Evolutionary conservation across 2,113 vertebrate species (phyloP).

Genomic region (Poecile atricapillus): DNA sequence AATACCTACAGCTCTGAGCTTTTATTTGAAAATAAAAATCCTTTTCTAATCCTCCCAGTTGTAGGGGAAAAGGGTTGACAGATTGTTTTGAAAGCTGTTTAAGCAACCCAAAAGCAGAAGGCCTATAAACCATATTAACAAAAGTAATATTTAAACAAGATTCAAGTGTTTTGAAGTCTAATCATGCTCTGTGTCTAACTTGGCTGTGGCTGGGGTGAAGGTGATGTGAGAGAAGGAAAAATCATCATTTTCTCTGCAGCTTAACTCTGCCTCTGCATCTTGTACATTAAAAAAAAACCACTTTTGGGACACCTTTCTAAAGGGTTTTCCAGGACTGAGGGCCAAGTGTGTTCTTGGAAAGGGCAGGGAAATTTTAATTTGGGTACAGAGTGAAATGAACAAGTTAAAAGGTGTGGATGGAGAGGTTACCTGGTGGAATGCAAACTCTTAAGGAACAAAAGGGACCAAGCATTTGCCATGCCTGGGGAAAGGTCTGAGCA

Average conservation of each 20-base stretch:
- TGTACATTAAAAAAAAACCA: background rate
- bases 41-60: background rate
- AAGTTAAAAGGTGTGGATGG: background rate
- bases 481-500: background rate
- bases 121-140: background rate
- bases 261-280: background rate
- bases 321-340: background rate
- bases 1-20: background rate
- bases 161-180: background rate
- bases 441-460: background rate
- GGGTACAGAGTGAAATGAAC: background rate
- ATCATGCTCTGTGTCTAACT: background rate
- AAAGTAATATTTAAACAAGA: background rate
- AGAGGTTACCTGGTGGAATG: background rate
- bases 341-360: rapidly evolving
- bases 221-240: background rate
- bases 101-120: background rate
- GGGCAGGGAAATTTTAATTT: background rate
- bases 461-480: background rate
- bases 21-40: background rate
- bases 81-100: background rate
- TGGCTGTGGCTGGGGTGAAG: background rate
- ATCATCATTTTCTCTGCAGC: background rate
- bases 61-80: background rate
- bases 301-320: background rate